Base-by-base conservation (phyloP, 92 coral and sea anemone genomes). In the Muricea muricata region DNA sequence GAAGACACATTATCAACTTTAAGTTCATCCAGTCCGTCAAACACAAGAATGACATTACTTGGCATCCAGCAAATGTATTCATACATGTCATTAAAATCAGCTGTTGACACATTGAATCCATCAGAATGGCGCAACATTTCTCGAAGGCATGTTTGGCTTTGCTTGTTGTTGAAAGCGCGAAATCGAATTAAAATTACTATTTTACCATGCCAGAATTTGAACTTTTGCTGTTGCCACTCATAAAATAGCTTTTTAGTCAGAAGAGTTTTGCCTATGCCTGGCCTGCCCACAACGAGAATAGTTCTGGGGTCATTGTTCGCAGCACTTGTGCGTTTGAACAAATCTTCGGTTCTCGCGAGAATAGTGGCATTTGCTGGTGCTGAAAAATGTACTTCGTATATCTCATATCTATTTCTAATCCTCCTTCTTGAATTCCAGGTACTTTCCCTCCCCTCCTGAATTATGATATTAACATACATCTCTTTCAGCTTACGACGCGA, bases 21-120 rank as follows among this genome's bases (percentile, higher is more conserved):
- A 25, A 32, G 40, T 73, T 85, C 89, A 50, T 89, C 92, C 12
- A 89, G 4, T 15, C 92, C 92, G 42, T 89, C 92, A 14, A 89
- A 89, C 34, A 89, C 37, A 0, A 89, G 47, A 26, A 85, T 66
- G 12, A 85, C 86, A 25, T 74, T 61, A 4, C 46, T 28, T 11
- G 92, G 87, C 31, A 65, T 57, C n/a, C 42, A n/a, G 1, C 4
- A 12, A 20, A 89, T 46, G 21, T 73, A 47, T 21, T 47, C 29
- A 58, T 75, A 89, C 7, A 25, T 60, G 8, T 7, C 2, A 18
- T 89, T 71, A 4, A 10, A 11, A 23, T 54, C 10, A 15, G 9
- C 11, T 28, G 69, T 10, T 3, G 75, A 24, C 60, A 52, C 18
- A 18, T 52, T 18, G 60, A 41, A 13, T 25, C 76, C 86, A 14